Evolutionary conservation across 2,113 vertebrate genomes (phyloP).

Genomic region (Otocyon megalotis): DNA sequence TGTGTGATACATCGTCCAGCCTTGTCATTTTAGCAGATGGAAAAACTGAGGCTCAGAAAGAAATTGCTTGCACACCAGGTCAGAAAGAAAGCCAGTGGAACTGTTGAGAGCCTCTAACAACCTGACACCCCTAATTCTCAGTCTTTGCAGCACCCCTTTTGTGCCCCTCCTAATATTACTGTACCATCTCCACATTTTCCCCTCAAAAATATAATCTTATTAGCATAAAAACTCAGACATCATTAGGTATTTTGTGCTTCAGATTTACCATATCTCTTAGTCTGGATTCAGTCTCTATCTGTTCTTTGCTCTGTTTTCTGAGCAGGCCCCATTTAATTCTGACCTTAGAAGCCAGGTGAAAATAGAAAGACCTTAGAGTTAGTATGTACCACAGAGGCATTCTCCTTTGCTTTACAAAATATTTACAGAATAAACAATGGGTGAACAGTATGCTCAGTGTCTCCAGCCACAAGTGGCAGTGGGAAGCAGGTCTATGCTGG

Average conservation of each 20-base stretch:
- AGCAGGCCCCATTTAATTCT: not conserved
- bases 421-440: slow-evolving; percentile 49
- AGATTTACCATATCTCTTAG: not conserved
- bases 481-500: not conserved
- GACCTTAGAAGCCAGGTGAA: slow-evolving; percentile 46
- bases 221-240: not conserved
- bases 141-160: not conserved
- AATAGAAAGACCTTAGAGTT: slow-evolving; percentile 9
- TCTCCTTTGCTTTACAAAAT: slow-evolving; percentile 28
- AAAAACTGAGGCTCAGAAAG: slow-evolving; percentile 36
- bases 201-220: not conserved
- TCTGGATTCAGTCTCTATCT: not conserved
- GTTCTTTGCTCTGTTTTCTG: not conserved
- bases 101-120: not conserved
- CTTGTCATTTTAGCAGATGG: slow-evolving; percentile 27
- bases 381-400: not conserved
- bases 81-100: slow-evolving; percentile 12
- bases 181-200: not conserved
- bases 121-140: too few species aligned
- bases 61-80: not conserved
- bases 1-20: not conserved
- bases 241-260: not conserved
- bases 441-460: not conserved
- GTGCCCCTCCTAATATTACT: not conserved
- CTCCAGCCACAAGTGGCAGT: not conserved